Percentiles rank a stretch among this genome's conserved stretches.
These are phyloP conservation scores for Anser cygnoides DNA, from an alignment of 2,113 vertebrate species.

Conservation along the genomic window DNA sequence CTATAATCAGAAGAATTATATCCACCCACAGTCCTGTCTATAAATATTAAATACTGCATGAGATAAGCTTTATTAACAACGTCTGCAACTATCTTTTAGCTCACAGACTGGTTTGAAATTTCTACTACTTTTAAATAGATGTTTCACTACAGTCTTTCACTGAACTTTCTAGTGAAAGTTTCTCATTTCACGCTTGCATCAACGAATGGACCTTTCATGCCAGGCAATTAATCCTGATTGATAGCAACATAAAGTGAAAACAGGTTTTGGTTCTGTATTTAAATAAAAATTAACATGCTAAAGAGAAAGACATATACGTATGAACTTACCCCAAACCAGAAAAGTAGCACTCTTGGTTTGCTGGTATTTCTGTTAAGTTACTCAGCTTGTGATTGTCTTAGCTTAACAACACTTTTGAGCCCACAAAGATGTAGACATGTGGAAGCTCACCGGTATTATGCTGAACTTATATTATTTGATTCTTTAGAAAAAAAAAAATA, in stretches of 20 bases:
- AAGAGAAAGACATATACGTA: neutral
- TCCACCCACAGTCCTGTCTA: neutral
- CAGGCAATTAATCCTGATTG: neutral
- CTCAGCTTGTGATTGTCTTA: neutral
- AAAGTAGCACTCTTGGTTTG: neutral
- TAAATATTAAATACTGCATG: neutral
- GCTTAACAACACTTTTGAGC: neutral
- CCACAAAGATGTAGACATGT: neutral
- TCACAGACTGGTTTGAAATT: neutral
- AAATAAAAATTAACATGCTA: neutral
- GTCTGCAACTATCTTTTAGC: neutral
- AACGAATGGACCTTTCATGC: neutral
- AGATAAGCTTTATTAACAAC: neutral
- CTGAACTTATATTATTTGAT: neutral
- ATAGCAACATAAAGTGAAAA: neutral
- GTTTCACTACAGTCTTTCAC: neutral
- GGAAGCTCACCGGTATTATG: neutral
- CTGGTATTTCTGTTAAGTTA: neutral
- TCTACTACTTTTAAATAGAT: neutral
- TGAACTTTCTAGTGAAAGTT: neutral
- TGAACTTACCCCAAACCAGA: neutral
- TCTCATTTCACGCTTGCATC: neutral
- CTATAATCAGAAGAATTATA: conserved; percentile 1
- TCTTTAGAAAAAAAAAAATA: neutral
- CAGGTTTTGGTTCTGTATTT: neutral